phyloP scores from a whole-genome alignment of 2,113 vertebrate genomes.

The Lutjanus erythropterus region DNA sequence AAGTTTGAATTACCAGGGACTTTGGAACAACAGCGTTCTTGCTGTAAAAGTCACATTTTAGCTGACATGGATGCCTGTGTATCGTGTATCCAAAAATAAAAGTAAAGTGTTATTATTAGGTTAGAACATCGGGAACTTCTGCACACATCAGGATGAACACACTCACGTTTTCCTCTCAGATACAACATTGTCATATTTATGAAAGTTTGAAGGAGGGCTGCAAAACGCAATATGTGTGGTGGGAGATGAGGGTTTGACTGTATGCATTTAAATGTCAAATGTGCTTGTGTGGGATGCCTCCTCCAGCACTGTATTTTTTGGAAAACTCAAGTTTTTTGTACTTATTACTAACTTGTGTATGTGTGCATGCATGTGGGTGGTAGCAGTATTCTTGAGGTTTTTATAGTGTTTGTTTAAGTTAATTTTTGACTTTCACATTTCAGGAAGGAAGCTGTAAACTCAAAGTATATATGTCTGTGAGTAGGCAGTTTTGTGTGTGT shows the following conservation, averaged over 20 bases:
- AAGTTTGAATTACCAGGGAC: too few species aligned
- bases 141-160: background rate
- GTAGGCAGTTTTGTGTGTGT: slow-evolving; percentile 15
- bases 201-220: background rate
- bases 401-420: slow-evolving; percentile 16
- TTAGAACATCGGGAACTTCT: background rate
- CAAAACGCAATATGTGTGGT: slow-evolving; percentile 7
- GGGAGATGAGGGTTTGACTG: slow-evolving; percentile 32
- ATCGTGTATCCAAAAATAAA: background rate
- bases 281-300: slow-evolving; percentile 36
- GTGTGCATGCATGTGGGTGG: slow-evolving; percentile 19
- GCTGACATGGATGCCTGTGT: background rate
- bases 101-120: background rate
- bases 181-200: slow-evolving; percentile 15
- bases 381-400: slow-evolving; percentile 2
- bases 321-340: slow-evolving; percentile 23
- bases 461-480: background rate
- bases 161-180: background rate
- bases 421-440: slow-evolving; percentile 33
- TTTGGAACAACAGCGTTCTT: too few species aligned
- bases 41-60: too few species aligned
- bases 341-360: slow-evolving; percentile 29
- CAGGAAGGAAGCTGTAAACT: background rate
- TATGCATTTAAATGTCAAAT: slow-evolving; percentile 43
- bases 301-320: slow-evolving; percentile 17